phyloP scores from a whole-genome alignment of 2,888 invertebrate species.

The Sinodicranocentrus sp. region DNA sequence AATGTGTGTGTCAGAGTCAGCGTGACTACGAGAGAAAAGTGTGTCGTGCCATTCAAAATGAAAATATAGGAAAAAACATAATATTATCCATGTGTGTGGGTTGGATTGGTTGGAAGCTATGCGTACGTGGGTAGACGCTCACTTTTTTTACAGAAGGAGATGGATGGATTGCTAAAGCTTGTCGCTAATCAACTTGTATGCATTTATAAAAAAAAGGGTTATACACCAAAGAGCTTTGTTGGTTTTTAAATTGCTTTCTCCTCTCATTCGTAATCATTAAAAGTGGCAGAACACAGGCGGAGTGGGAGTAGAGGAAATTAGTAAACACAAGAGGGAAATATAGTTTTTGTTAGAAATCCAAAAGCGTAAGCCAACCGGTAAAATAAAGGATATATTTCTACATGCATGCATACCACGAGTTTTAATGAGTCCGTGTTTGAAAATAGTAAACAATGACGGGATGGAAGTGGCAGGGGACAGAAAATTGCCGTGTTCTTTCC shows the following conservation, averaged over 20 bases:
- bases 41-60: constrained; percentile 1
- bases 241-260: not conserved
- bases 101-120: too few species aligned
- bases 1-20: not conserved
- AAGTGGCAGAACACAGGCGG: constrained; percentile 25
- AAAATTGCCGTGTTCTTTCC: constrained; percentile 32
- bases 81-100: too few species aligned
- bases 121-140: too few species aligned
- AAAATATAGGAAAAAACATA: not conserved
- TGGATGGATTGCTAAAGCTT: too few species aligned
- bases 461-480: constrained; percentile 25
- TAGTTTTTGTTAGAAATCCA: too few species aligned
- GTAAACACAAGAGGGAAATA: not conserved
- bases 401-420: not conserved
- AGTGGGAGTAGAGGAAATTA: not conserved
- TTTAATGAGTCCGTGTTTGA: not conserved
- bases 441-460: not conserved
- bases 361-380: too few species aligned
- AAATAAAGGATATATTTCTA: constrained; percentile 4
- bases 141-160: too few species aligned
- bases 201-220: too few species aligned
- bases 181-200: too few species aligned
- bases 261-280: constrained; percentile 58
- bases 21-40: not conserved
- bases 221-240: not conserved